Base-by-base conservation (phyloP, 2,797 vertebrate genomes). In the Thamnophis elegans region DNA sequence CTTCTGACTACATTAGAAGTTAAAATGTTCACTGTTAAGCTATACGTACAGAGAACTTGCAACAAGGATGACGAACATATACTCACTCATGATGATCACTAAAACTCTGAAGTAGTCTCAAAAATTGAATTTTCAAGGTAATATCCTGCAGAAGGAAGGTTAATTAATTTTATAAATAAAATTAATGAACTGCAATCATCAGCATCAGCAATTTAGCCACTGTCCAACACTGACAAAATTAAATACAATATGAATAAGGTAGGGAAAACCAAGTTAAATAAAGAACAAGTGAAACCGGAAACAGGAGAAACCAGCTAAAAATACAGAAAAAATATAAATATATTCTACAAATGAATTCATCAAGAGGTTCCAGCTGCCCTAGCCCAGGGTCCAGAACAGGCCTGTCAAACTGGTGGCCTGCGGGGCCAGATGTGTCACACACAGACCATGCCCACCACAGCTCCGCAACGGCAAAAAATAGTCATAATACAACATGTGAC, bases 51-150 rank as follows among this genome's bases (percentile, higher is more conserved):
- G 9, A 18, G 10, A 89, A 11, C 42, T 9, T n/a, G 62, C 10
- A 58, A 58, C 11, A 18, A 85, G 90, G 36, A 85, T 55, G 3
- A 5, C 32, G 68, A 88, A 89, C 65, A 22, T 55, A 89, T 97
- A 98, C 99, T 99, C 97, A 99, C 99, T 99, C 99, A 0, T 99
- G 99, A 95, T 99, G 99, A 96, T 99, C 99, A 90, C 99, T 99
- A 97, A 99, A 99, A 97, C 99, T 99, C 97, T 99, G 99, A 85
- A 99, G 98, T 91, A 99, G 98, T 95, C 99, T 98, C 97, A 99
- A 96, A 95, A 99, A 99, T 96, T 99, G 99, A 96, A 99, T 99
- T 97, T 99, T 99, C 96, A 99, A 98, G 85, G 99, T 99, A 96
- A 99, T 99, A 97, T 99, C 99, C 99, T 99, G 90, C 87, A 97